phyloP scores from a whole-genome alignment of 2,113 vertebrate species.

The Coracopsis vasa region DNA sequence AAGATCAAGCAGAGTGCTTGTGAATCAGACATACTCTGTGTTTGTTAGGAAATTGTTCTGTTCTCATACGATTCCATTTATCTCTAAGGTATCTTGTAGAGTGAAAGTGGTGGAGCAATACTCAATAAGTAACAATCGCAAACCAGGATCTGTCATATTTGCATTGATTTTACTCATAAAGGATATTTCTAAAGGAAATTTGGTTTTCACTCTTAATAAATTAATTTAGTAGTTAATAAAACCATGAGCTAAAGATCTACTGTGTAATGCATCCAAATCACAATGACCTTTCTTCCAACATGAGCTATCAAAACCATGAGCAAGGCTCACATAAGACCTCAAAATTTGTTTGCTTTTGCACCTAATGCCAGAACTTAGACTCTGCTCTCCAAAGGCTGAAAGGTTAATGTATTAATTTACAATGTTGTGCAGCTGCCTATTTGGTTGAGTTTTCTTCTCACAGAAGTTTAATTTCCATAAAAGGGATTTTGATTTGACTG shows the following conservation, averaged over 20 bases:
- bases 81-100: neutral
- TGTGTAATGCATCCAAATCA: neutral
- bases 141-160: neutral
- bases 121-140: neutral
- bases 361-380: constrained; percentile 20
- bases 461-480: constrained; percentile 56
- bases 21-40: neutral
- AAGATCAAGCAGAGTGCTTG: neutral
- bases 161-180: neutral
- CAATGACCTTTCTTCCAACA: neutral
- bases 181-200: neutral
- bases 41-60: neutral
- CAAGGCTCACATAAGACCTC: neutral
- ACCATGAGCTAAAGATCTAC: neutral
- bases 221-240: neutral
- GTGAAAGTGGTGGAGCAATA: neutral
- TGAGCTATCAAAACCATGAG: neutral
- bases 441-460: constrained; percentile 32
- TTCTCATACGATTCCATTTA: neutral
- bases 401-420: constrained; percentile 16
- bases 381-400: constrained; percentile 6
- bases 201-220: neutral
- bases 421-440: constrained; percentile 11
- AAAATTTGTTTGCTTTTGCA: constrained; percentile 40
- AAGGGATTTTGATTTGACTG: constrained; percentile 47